Base-by-base conservation (phyloP, 2,797 vertebrate genomes). In the Bovichtus diacanthus region DNA sequence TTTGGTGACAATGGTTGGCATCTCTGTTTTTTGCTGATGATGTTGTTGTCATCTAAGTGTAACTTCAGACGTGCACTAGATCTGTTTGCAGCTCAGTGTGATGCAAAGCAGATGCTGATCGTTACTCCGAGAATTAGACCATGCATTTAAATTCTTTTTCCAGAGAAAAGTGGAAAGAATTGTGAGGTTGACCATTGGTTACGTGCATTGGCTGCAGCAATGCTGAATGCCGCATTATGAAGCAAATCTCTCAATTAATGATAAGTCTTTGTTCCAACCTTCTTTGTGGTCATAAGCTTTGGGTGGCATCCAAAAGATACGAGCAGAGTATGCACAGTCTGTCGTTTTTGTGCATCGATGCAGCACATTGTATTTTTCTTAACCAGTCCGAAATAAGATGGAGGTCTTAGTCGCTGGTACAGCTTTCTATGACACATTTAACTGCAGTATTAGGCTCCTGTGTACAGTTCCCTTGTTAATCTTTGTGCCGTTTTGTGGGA, bases 401-500 rank as follows among this genome's bases (percentile, higher is more conserved):
- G 6, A 64, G 31, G 16, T 58, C 3, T 39, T 0, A 25, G 31
- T n/a, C 66, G 46, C 60, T n/a, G 15, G 3, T 46, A 2, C 18
- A 34, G 23, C 34, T 27, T 46, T 51, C 7, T 46, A 18, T 58
- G 44, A 73, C 58, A 27, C 25, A 56, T 19, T 3, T 3, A 41
- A 16, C 29, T n/a, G 55, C 29, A 34, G 38, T 27, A 19, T 61
- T 58, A 21, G 50, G 44, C 54, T 25, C 43, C 16, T 6, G 6
- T 62, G 43, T 27, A 39, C 34, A 62, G 27, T 65, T 54, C 29
- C 51, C 53, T 21, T 54, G 67, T 70, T 75, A 49, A 51, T 78
- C 23, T 49, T 49, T 60, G 56, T 60, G 61, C 4, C 18, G 59
- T 75, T 55, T 62, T 58, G 21, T 29, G 9, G 15, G 43, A 44